A percentile compares a stretch with the other conserved stretches of the same genome.
Evolutionary conservation across 2,113 vertebrate species (phyloP).

Genomic region (Dromaius novaehollandiae): DNA sequence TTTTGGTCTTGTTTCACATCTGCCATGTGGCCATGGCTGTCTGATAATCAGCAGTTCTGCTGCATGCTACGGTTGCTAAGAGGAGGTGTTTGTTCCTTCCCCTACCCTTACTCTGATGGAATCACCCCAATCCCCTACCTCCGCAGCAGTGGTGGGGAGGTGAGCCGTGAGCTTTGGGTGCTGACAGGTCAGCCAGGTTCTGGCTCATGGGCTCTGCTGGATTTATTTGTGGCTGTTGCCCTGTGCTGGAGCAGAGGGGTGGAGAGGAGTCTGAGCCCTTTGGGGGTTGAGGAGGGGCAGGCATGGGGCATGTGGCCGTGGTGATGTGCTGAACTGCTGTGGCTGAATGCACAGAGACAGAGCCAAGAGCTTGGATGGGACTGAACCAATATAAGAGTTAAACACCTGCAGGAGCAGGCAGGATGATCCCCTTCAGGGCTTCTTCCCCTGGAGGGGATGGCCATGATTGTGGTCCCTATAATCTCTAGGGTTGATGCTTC

Average conservation of each 20-base stretch:
- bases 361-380: too few species aligned
- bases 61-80: neutral
- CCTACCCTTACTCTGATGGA: neutral
- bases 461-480: rapidly evolving
- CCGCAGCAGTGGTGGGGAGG: neutral
- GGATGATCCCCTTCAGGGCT: too few species aligned
- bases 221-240: neutral
- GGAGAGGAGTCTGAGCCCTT: too few species aligned
- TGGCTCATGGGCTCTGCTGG: neutral
- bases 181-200: neutral
- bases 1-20: neutral
- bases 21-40: neutral
- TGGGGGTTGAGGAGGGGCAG: too few species aligned
- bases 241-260: neutral
- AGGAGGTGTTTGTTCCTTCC: neutral
- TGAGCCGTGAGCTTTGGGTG: neutral
- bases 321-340: too few species aligned
- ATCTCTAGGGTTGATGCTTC: neutral
- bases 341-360: too few species aligned
- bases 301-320: too few species aligned
- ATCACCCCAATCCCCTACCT: neutral
- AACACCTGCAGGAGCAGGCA: too few species aligned
- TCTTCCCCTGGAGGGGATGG: neutral
- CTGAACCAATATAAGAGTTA: too few species aligned
- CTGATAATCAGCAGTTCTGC: neutral